Evolutionary conservation across 2,113 vertebrate species (phyloP).

Genomic region (Synchiropus splendidus): DNA sequence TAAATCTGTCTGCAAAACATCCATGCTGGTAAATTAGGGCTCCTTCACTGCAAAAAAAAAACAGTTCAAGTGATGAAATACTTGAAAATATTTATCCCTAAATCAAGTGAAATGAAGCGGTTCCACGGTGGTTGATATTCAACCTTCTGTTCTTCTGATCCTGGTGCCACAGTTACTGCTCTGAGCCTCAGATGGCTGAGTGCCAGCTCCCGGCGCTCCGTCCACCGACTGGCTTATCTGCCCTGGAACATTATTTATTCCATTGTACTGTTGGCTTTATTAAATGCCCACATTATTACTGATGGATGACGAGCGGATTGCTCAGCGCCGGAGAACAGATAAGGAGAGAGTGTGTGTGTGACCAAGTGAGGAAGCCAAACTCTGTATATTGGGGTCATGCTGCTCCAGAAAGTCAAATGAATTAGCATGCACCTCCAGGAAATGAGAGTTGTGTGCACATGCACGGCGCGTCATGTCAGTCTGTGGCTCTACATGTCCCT

Average conservation of each 20-base stretch:
- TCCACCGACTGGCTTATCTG: slow-evolving; percentile 38
- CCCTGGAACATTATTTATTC: slow-evolving; percentile 39
- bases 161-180: slow-evolving; percentile 17
- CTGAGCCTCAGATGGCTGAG: slow-evolving; percentile 19
- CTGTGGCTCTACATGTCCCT: slow-evolving; percentile 25
- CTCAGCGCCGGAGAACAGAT: slow-evolving; percentile 34
- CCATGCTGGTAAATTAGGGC: slow-evolving; percentile 1
- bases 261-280: slow-evolving; percentile 43
- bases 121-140: slow-evolving; percentile 19
- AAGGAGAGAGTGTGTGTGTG: slow-evolving; percentile 16
- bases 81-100: too few relatives aligned
- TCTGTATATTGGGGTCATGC: slow-evolving; percentile 34
- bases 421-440: slow-evolving; percentile 47
- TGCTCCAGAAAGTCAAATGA: slow-evolving; percentile 53
- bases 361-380: slow-evolving; percentile 12
- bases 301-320: slow-evolving; percentile 44
- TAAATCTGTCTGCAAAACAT: slow-evolving; percentile 14
- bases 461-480: slow-evolving; percentile 22
- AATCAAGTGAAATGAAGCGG: too few relatives aligned
- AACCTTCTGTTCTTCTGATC: slow-evolving; percentile 16
- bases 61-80: too few relatives aligned
- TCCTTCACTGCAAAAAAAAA: too few relatives aligned
- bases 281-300: slow-evolving; percentile 51
- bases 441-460: slow-evolving; percentile 24
- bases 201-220: slow-evolving; percentile 18